Conservation (phyloP, 2,888 invertebrate species). For the Meandrusa payeni region DNA sequence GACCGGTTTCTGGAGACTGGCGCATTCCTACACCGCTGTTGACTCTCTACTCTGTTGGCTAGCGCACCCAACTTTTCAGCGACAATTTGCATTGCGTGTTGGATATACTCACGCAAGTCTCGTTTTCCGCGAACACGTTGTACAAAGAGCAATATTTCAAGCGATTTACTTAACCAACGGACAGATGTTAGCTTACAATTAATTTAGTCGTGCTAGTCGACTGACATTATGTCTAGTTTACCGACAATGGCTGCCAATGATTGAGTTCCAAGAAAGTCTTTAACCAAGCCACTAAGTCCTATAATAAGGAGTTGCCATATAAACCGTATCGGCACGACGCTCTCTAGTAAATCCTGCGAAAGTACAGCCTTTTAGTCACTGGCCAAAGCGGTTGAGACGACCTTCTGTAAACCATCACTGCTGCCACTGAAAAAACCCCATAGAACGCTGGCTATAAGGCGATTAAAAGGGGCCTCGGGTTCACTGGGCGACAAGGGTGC, state of each 20-base stretch:
- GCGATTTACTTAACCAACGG: constrained; percentile 9
- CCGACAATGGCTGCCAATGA: background rate
- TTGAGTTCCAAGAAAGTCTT: no score
- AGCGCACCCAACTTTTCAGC: constrained; percentile 26
- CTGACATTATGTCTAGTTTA: constrained; percentile 5
- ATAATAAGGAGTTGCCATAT: no score
- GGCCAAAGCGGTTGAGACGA: no score
- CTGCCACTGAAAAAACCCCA: no score
- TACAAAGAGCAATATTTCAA: constrained; percentile 16
- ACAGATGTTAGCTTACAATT: constrained; percentile 11
- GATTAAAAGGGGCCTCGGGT: no score
- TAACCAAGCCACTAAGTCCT: no score
- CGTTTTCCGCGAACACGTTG: constrained; percentile 11
- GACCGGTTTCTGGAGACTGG: constrained; percentile 40
- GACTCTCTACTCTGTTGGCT: constrained; percentile 2
- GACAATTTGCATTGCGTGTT: constrained; percentile 29
- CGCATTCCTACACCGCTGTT: constrained; percentile 35
- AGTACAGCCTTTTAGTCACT: no score
- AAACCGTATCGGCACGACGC: no score
- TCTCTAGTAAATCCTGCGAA: no score
- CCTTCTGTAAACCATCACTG: no score
- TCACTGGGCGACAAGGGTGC: no score
- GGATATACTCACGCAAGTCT: constrained; percentile 16
- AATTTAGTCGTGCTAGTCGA: constrained; percentile 4
- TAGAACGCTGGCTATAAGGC: no score